Evolutionary conservation across 2,888 invertebrate species (phyloP).

Genomic region (Lasioglossum calceatum): DNA sequence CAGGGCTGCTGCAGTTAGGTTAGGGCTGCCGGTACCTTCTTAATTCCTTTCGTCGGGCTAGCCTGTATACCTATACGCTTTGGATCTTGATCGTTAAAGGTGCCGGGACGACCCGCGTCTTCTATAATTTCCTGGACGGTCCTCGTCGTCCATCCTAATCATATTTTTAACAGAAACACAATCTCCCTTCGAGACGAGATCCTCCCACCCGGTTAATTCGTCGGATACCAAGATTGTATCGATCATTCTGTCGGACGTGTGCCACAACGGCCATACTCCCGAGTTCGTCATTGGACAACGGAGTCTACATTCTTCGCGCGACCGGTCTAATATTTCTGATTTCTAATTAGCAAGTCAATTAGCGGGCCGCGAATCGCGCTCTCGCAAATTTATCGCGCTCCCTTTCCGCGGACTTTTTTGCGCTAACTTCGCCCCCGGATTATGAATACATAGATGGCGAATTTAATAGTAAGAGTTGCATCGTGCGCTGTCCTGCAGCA

Average conservation of each 20-base stretch:
- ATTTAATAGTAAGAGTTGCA: constrained; percentile 36
- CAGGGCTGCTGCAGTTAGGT: constrained; percentile 75
- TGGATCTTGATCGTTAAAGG: constrained; percentile 71
- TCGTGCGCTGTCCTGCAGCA: constrained; percentile 22
- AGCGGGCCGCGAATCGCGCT: not conserved
- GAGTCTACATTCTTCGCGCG: not conserved
- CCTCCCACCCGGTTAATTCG: constrained; percentile 6
- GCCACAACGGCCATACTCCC: not conserved
- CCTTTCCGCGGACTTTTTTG: not conserved
- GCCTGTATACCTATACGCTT: constrained; percentile 66
- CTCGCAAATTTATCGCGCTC: constrained; percentile 12
- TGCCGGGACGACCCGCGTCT: constrained; percentile 50
- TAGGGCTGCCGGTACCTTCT: constrained; percentile 73
- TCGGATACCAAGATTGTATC: constrained; percentile 21
- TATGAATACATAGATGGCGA: constrained; percentile 11
- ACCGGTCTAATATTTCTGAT: not conserved
- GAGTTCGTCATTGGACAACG: not conserved
- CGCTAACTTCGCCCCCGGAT: not conserved
- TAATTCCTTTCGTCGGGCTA: constrained; percentile 72
- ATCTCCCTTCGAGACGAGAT: not conserved
- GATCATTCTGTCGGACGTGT: constrained; percentile 14
- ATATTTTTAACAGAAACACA: constrained; percentile 30
- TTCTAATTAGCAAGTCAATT: not conserved
- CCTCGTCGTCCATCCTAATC: constrained; percentile 41
- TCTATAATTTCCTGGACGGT: constrained; percentile 39